Conservation (phyloP, 1,140 invertebrate species). For the Rhynchophorus ferrugineus region DNA sequence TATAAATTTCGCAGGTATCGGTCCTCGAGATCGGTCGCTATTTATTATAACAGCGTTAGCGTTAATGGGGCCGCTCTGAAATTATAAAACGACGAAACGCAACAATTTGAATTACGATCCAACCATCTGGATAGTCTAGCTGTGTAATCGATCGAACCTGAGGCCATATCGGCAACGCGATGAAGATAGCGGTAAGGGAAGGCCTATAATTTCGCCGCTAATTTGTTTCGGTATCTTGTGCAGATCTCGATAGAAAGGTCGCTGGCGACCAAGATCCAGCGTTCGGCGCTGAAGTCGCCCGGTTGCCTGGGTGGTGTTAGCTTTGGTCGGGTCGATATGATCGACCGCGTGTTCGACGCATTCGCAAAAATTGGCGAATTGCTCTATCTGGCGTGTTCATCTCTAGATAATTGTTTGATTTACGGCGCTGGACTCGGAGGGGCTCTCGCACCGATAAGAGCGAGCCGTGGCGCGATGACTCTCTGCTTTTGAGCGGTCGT, state of each 20-base stretch:
- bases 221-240: constrained; percentile 39
- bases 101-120: constrained; percentile 37
- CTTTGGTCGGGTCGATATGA: constrained; percentile 15
- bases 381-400: constrained; percentile 16
- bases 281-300: too few species aligned
- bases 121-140: constrained; percentile 34
- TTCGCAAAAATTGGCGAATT: constrained; percentile 18
- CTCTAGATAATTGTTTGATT: constrained; percentile 20
- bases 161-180: constrained; percentile 34
- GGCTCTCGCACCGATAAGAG: constrained; percentile 7
- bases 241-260: constrained; percentile 27
- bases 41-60: constrained; percentile 30
- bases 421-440: constrained; percentile 10
- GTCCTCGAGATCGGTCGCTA: constrained; percentile 20
- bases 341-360: constrained; percentile 8
- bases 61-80: constrained; percentile 34
- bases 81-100: constrained; percentile 37
- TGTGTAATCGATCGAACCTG: constrained; percentile 39
- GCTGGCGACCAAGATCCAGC: too few species aligned
- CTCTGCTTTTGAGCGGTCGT: too few species aligned
- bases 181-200: constrained; percentile 41
- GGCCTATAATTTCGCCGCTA: constrained; percentile 42
- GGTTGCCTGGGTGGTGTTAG: constrained; percentile 14
- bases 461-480: too few species aligned
- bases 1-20: constrained; percentile 19